Percentiles rank a stretch among this genome's conserved stretches.
phyloP scores from a whole-genome alignment of 2,888 invertebrate genomes.

The Neria commutata region DNA sequence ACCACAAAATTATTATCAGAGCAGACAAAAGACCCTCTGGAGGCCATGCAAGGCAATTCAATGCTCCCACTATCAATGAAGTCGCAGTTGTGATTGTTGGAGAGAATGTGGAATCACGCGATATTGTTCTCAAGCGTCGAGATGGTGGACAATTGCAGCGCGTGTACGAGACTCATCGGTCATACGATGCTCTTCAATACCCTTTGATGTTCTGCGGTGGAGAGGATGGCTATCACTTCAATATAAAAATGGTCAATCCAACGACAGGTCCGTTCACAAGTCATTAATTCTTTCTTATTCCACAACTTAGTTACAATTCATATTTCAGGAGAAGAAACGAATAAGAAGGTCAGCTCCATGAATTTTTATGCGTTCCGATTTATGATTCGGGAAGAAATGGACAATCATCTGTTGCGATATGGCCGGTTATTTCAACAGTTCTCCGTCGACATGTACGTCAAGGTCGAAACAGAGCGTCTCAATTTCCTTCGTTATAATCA shows the following conservation, averaged over 20 bases:
- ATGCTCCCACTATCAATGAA: conserved; percentile 51
- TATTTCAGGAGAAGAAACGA: background rate
- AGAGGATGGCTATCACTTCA: conserved; percentile 29
- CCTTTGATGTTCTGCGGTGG: conserved; percentile 24
- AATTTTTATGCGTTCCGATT: conserved; percentile 22
- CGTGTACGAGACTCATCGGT: conserved; percentile 40
- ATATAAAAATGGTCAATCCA: conserved; percentile 17
- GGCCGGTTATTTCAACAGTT: conserved; percentile 46
- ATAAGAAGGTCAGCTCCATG: conserved; percentile 19
- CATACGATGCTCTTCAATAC: conserved; percentile 19
- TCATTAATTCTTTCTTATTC: no score
- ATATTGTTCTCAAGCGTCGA: conserved; percentile 42
- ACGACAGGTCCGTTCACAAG: background rate
- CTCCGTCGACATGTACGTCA: conserved; percentile 49
- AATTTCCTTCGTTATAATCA: conserved; percentile 45
- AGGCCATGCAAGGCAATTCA: conserved; percentile 43
- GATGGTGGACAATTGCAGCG: conserved; percentile 32
- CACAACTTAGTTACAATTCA: background rate
- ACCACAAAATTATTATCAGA: conserved; percentile 37
- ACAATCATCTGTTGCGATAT: conserved; percentile 16
- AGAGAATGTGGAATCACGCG: conserved; percentile 41
- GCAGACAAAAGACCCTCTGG: conserved; percentile 44
- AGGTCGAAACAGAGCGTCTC: conserved; percentile 47
- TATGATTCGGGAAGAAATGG: conserved; percentile 24
- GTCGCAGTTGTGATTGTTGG: conserved; percentile 50